Conservation (phyloP, 2,113 vertebrate species). For the Sula dactylatra region DNA sequence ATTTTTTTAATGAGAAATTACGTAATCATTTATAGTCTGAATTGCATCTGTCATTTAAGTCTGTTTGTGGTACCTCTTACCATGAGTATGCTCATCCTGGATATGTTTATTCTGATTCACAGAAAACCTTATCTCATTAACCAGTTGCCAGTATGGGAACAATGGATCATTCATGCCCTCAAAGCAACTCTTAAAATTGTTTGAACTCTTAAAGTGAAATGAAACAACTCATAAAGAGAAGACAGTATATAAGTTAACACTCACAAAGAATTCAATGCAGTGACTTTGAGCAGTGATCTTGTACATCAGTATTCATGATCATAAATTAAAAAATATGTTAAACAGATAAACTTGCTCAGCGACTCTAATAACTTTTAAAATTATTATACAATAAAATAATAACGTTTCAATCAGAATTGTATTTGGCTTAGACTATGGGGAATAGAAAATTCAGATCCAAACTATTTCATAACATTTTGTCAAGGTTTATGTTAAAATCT, state of each 20-base stretch:
- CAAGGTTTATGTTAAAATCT: not conserved
- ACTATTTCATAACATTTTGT: not conserved
- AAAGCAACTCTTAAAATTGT: not conserved
- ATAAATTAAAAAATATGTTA: not conserved
- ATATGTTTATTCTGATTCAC: not conserved
- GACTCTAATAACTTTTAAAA: not conserved
- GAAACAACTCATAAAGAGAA: not conserved
- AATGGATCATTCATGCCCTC: not conserved
- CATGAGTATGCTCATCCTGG: not conserved
- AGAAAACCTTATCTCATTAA: not conserved
- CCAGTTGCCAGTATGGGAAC: not conserved
- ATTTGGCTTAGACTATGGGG: not conserved
- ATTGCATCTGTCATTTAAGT: slow-evolving; percentile 57
- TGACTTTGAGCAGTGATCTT: not conserved
- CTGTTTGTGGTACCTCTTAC: slow-evolving; percentile 26
- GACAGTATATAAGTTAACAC: not conserved
- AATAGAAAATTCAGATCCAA: not conserved
- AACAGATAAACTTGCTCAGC: not conserved
- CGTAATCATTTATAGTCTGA: slow-evolving; percentile 9
- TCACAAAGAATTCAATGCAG: not conserved
- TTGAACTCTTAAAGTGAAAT: not conserved
- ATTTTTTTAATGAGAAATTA: slow-evolving; percentile 50
- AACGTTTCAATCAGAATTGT: not conserved
- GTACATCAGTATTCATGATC: not conserved
- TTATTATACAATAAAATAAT: not conserved